phyloP scores from a whole-genome alignment of 2,797 vertebrate species.

The Melanotaenia pygmaea region DNA sequence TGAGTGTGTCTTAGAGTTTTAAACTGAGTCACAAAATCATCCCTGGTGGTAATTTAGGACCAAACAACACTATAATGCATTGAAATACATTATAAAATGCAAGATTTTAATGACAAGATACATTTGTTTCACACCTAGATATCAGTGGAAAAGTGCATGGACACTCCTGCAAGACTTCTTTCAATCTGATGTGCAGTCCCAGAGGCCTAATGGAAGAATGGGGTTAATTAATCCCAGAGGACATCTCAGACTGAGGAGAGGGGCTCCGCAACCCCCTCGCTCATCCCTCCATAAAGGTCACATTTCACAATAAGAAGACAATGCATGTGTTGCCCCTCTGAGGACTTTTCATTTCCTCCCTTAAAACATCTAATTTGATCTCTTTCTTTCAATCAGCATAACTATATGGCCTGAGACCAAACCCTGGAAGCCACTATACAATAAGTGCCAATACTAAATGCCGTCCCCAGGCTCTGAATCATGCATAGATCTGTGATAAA shows the following conservation, averaged over 20 bases:
- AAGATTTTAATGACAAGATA: neutral
- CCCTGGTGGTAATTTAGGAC: neutral
- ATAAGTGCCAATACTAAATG: constrained; percentile 72
- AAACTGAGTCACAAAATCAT: neutral
- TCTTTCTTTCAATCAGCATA: constrained; percentile 66
- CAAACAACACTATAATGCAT: neutral
- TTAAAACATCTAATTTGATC: constrained; percentile 73
- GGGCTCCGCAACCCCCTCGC: constrained; percentile 53
- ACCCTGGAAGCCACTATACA: constrained; percentile 58
- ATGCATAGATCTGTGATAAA: constrained; percentile 72
- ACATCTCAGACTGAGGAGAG: constrained; percentile 63
- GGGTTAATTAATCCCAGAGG: constrained; percentile 78
- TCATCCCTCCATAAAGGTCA: constrained; percentile 78
- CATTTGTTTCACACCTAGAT: constrained; percentile 50
- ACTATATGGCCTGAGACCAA: constrained; percentile 59
- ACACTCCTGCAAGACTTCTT: constrained; percentile 26
- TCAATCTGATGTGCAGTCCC: constrained; percentile 61
- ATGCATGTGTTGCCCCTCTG: constrained; percentile 61
- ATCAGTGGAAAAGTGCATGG: constrained; percentile 15
- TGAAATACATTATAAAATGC: neutral
- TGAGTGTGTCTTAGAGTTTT: neutral
- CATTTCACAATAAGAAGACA: constrained; percentile 65
- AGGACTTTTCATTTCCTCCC: constrained; percentile 51
- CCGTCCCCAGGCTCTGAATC: constrained; percentile 61
- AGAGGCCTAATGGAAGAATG: constrained; percentile 70